phyloP scores from a whole-genome alignment of 2,113 vertebrate species.

The Notiomystis cincta region DNA sequence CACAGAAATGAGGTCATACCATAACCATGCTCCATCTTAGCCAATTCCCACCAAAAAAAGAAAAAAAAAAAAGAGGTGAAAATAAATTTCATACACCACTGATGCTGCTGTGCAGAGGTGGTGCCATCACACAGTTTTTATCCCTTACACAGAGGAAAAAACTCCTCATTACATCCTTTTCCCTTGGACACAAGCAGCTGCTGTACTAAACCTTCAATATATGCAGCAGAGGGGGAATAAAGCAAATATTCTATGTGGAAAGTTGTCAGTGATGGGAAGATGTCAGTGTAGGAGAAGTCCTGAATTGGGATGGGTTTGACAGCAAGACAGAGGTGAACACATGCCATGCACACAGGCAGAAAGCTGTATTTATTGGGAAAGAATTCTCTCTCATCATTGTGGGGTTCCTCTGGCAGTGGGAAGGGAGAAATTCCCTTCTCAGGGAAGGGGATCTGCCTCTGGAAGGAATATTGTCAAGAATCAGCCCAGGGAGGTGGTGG shows the following conservation, averaged over 20 bases:
- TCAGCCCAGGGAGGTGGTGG: rapidly evolving
- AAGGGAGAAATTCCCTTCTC: neutral
- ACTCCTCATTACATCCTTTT: neutral
- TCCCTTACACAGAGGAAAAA: neutral
- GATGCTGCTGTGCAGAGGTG: neutral
- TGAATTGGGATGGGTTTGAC: neutral
- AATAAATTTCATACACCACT: neutral
- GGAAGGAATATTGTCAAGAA: neutral
- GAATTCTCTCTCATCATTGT: neutral
- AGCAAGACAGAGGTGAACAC: rapidly evolving
- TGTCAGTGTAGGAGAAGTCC: neutral
- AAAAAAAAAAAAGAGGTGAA: neutral
- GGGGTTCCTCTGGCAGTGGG: neutral
- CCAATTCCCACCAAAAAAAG: neutral
- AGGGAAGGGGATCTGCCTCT: neutral
- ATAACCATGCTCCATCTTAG: neutral
- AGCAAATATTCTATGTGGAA: neutral
- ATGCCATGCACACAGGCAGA: neutral
- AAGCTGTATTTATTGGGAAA: neutral
- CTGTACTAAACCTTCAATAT: neutral
- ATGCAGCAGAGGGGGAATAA: neutral
- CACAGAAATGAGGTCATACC: rapidly evolving
- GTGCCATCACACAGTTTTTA: neutral
- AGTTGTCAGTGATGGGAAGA: neutral
- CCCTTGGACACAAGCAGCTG: neutral